Percentiles rank a stretch among this genome's conserved stretches.
Conservation (phyloP, 2,888 invertebrate genomes). For the Netelia fuscicornis region DNA sequence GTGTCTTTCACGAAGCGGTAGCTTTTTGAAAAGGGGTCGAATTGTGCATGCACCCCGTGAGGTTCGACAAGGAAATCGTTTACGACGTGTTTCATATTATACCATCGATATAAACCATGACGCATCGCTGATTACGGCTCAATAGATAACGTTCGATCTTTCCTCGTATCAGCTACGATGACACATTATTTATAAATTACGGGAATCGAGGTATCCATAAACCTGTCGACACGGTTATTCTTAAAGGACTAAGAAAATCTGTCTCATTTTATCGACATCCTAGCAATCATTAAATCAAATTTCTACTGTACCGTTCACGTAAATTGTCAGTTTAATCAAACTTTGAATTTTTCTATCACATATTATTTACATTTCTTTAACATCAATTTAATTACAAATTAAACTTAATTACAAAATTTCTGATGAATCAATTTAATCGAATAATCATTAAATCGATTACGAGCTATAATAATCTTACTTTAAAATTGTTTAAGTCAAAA, state of each 20-base stretch:
- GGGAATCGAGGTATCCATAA: not conserved
- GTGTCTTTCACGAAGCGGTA: not conserved
- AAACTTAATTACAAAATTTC: too few relatives aligned
- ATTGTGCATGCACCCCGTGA: constrained; percentile 20
- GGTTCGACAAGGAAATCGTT: constrained; percentile 28
- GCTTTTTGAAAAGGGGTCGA: constrained; percentile 16
- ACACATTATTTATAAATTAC: constrained; percentile 9
- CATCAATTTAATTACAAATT: too few relatives aligned
- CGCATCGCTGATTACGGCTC: constrained; percentile 40
- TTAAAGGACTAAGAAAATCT: not conserved
- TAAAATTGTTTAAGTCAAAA: too few relatives aligned
- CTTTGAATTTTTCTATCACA: not conserved
- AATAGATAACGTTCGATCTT: constrained; percentile 47
- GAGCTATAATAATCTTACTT: too few relatives aligned
- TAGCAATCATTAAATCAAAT: constrained; percentile 36
- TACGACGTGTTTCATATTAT: constrained; percentile 28
- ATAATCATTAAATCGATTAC: too few relatives aligned
- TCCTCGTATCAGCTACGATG: not conserved
- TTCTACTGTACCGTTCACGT: not conserved
- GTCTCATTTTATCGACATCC: constrained; percentile 19
- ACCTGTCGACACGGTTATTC: constrained; percentile 1
- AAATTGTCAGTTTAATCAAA: not conserved
- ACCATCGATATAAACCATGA: constrained; percentile 26
- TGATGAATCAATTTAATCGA: too few relatives aligned
- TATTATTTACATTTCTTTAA: too few relatives aligned